Evolutionary conservation across 1,140 invertebrate species (phyloP), one percentile per base, ranked within the genome.

Genomic region (Drosophila setifemur): DNA sequence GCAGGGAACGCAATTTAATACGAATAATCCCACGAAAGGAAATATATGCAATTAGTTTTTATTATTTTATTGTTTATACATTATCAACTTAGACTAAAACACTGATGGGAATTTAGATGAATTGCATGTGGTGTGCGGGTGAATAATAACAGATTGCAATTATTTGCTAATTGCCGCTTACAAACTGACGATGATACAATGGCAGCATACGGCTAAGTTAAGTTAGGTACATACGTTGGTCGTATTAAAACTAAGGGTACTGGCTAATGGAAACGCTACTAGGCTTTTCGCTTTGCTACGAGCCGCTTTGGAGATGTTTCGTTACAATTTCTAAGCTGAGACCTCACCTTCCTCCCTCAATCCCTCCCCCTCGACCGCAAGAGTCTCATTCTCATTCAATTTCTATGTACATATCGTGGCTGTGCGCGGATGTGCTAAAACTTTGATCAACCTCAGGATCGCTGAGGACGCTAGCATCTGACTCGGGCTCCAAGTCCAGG

Each of bases 381-480:
- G n/a, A n/a, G n/a, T n/a, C n/a, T n/a, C n/a, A 9, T n/a, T 29
- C 21, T 53, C 35, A 71, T 60, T 71, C 53, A 44, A 79, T 63
- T 29, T 71, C 72, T 63, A 85, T 85, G 25, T 75, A 57, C 61
- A 86, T 60, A 14, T 75, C 75, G 35, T 16, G 54, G 25, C 14
- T 47, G 19, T 50, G 71, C 42, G 58, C 35, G 21, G 64, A 29
- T 26, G n/a, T 25, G 14, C 49, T 50, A n/a, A 40, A 43, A 40
- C 39, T 60, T 45, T 85, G 75, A 69, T 89, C 83, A n/a, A 61
- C 68, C 58, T 89, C 73, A 4, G 83, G 68, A 60, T 77, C 88
- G 53, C 79, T 85, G 43, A 73, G 55, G 14, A 71, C 42, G 7
- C 50, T 57, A 29, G 39, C 44, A 28, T 86, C 76, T 39, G 70